A percentile compares a stretch with the other conserved stretches of the same genome.
These are phyloP conservation scores for Novumbra hubbsi DNA, from an alignment of 2,797 vertebrate species.

Conservation along the genomic window DNA sequence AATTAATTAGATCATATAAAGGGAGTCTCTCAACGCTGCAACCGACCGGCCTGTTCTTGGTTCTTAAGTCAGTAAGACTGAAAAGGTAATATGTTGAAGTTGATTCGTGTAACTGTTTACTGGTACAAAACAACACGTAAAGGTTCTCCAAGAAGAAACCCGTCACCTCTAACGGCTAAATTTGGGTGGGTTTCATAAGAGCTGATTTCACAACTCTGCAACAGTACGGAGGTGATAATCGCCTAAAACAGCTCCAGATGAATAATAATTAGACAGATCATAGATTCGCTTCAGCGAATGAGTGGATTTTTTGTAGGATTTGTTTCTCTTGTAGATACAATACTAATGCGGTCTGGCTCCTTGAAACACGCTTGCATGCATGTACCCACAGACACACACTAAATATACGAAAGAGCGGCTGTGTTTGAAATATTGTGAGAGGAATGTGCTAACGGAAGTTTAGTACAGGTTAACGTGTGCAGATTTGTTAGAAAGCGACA, in stretches of 20 bases:
- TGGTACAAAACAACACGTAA: no score
- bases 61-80: no score
- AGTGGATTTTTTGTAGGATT: conserved; percentile 45
- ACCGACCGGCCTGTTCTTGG: no score
- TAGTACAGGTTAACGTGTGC: neutral
- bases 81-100: no score
- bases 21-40: no score
- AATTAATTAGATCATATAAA: no score
- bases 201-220: conserved; percentile 21
- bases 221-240: conserved; percentile 17
- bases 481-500: neutral
- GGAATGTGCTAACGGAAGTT: neutral
- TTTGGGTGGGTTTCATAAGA: neutral
- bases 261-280: conserved; percentile 44
- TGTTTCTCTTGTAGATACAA: conserved; percentile 44
- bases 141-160: no score
- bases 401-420: neutral
- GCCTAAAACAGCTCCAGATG: conserved; percentile 41
- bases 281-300: conserved; percentile 62
- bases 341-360: neutral
- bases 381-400: conserved; percentile 1
- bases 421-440: neutral
- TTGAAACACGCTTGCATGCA: neutral
- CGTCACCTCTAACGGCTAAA: no score
- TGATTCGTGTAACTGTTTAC: no score